These are phyloP conservation scores for Orchesella flavescens DNA, from an alignment of 2,888 invertebrate genomes.

Conservation along the genomic window DNA sequence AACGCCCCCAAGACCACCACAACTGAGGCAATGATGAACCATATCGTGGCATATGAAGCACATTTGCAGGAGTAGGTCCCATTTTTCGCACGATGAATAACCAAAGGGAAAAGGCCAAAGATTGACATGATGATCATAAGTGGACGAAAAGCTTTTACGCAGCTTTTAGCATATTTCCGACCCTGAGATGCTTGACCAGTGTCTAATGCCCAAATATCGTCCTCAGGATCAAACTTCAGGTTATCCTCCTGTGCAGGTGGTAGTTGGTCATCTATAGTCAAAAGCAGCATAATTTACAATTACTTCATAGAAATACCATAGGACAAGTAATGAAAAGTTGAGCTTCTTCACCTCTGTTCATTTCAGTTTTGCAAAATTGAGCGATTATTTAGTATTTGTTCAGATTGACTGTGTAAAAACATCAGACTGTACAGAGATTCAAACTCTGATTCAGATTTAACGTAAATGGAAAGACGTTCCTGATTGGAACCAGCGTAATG, in stretches of 20 bases:
- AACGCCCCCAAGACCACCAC: slow-evolving; percentile 1
- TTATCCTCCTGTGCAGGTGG: slow-evolving; percentile 16
- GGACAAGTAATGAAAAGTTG: no score
- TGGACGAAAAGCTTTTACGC: slow-evolving; percentile 21
- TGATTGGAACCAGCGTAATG: no score
- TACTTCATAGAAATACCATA: no score
- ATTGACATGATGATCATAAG: neutral
- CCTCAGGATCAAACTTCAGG: slow-evolving; percentile 33
- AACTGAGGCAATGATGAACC: neutral
- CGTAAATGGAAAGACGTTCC: no score
- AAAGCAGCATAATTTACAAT: no score
- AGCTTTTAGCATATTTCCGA: slow-evolving; percentile 35
- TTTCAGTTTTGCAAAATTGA: no score
- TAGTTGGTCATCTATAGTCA: no score
- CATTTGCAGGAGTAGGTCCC: slow-evolving; percentile 17
- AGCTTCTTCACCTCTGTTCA: no score
- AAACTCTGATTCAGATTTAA: no score
- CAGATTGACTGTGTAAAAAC: no score
- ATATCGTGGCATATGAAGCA: slow-evolving; percentile 13
- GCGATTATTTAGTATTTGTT: no score
- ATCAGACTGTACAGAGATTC: no score
- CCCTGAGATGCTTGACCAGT: slow-evolving; percentile 4
- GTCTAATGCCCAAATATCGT: slow-evolving; percentile 33
- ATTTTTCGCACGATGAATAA: neutral
- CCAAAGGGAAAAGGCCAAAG: slow-evolving; percentile 29